Percentiles rank a stretch among this genome's conserved stretches.
phyloP scores from a whole-genome alignment of 1,140 invertebrate species.

The Habropoda laboriosa region DNA sequence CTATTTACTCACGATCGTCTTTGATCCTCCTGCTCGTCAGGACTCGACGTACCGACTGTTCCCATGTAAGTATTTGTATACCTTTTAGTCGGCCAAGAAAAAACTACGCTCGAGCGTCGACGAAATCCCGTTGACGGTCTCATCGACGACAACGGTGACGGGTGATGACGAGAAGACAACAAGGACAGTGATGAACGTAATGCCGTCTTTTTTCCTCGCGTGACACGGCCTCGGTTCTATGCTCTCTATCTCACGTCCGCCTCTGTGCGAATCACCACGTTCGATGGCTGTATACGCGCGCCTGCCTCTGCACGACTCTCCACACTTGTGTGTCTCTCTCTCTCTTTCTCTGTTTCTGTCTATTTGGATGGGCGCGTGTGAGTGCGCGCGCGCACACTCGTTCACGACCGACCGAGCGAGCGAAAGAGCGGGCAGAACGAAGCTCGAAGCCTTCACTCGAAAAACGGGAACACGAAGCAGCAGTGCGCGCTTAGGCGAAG shows the following conservation, averaged over 20 bases:
- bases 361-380: constrained; percentile 22
- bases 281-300: constrained; percentile 46
- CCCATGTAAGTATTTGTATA: constrained; percentile 24
- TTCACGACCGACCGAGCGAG: constrained; percentile 30
- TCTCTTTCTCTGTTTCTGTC: constrained; percentile 9
- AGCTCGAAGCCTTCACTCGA: constrained; percentile 41
- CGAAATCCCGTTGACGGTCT: constrained; percentile 39
- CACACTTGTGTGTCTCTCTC: constrained; percentile 2
- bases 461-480: constrained; percentile 71
- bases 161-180: not conserved
- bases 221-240: constrained; percentile 49
- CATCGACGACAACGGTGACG: constrained; percentile 52
- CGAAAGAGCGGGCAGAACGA: constrained; percentile 51
- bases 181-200: constrained; percentile 13
- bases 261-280: constrained; percentile 44
- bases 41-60: constrained; percentile 14
- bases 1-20: constrained; percentile 49
- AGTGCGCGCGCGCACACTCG: constrained; percentile 36
- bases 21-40: constrained; percentile 19
- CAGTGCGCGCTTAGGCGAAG: constrained; percentile 47
- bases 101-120: constrained; percentile 31
- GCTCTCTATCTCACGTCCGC: constrained; percentile 42
- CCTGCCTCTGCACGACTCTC: constrained; percentile 39
- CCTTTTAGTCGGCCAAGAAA: constrained; percentile 1
- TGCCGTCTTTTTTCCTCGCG: constrained; percentile 8